Conservation (phyloP, 2,113 vertebrate genomes). For the Azemiops feae region DNA sequence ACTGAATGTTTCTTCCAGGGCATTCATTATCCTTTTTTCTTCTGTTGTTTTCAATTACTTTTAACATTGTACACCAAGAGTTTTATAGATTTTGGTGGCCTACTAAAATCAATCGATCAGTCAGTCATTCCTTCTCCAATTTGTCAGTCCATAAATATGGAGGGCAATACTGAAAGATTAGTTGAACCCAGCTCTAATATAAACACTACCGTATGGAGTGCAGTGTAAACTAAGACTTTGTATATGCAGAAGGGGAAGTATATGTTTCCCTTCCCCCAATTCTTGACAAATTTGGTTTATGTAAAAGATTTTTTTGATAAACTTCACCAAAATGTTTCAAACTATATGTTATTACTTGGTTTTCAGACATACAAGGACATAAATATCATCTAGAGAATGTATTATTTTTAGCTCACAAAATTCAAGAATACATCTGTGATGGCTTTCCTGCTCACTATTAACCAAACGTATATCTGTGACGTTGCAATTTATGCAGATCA, state of each 20-base stretch:
- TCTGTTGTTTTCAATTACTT: neutral
- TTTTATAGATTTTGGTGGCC: neutral
- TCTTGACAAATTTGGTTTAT: neutral
- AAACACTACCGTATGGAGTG: neutral
- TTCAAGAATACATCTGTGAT: neutral
- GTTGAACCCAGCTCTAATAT: neutral
- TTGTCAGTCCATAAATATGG: neutral
- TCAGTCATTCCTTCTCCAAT: neutral
- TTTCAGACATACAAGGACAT: neutral
- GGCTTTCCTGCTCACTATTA: neutral
- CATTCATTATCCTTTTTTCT: neutral
- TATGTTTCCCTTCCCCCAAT: neutral
- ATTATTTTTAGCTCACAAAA: neutral
- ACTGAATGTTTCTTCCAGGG: neutral
- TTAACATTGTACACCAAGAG: neutral
- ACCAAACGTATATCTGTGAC: neutral
- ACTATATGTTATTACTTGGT: neutral
- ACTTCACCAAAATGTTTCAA: neutral
- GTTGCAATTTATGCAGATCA: neutral
- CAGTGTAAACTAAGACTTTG: neutral
- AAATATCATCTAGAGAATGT: neutral
- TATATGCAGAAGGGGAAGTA: neutral
- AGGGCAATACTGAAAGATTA: neutral
- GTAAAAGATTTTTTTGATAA: neutral
- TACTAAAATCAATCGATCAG: neutral